These are phyloP conservation scores for Ooceraea biroi DNA, from an alignment of 1,140 invertebrate genomes.

Conservation along the genomic window DNA sequence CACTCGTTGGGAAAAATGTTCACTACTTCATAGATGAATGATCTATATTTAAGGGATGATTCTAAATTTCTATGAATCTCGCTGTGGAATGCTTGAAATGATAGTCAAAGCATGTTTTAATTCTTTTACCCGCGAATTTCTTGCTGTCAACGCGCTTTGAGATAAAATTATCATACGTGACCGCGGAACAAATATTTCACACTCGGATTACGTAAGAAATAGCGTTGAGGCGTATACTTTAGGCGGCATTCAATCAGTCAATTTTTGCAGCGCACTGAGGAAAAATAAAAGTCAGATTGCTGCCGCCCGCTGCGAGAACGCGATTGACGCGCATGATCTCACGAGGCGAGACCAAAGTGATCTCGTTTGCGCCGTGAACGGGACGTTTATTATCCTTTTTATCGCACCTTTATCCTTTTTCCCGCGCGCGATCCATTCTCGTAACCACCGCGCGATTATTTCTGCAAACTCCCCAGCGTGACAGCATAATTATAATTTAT, in stretches of 20 bases:
- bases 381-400: slow-evolving; percentile 58
- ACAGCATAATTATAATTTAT: slow-evolving; percentile 56
- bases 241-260: slow-evolving; percentile 2
- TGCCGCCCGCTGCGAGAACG: slow-evolving; percentile 27
- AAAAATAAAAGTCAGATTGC: slow-evolving; percentile 41
- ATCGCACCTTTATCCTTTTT: slow-evolving; percentile 47
- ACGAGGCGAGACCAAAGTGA: slow-evolving; percentile 51
- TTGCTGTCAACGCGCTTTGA: slow-evolving; percentile 58
- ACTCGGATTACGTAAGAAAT: slow-evolving; percentile 46
- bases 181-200: slow-evolving; percentile 51
- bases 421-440: slow-evolving; percentile 43
- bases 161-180: slow-evolving; percentile 45
- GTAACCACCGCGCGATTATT: slow-evolving; percentile 37
- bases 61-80: neutral
- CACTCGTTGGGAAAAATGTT: neutral
- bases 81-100: neutral
- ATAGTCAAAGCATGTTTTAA: neutral
- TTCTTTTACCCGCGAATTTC: slow-evolving; percentile 68
- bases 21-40: neutral
- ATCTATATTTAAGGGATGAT: neutral
- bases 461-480: slow-evolving; percentile 29
- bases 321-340: slow-evolving; percentile 47
- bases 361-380: slow-evolving; percentile 30
- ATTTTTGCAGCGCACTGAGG: slow-evolving; percentile 17
- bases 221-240: slow-evolving; percentile 29